Base-by-base conservation (phyloP, 2,113 vertebrate species). In the Larimichthys crocea region DNA sequence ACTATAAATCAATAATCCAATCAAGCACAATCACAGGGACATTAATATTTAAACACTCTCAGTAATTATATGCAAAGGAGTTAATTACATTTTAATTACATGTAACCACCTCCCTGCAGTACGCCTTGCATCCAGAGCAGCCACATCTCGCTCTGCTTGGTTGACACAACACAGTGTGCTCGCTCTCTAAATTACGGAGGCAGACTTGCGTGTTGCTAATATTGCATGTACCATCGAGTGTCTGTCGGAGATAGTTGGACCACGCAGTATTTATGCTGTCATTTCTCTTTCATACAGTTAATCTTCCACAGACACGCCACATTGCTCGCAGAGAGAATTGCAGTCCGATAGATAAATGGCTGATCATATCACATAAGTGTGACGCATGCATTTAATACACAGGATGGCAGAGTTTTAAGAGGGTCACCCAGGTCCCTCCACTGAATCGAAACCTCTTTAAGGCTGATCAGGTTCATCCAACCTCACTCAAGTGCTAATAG, bases 81-180 rank as follows among this genome's bases (percentile, higher is more conserved):
- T 69, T 89, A 59, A 86, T 85, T 83, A 76, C 46, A 82, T 70
- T 77, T 78, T 67, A 72, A 90, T 88, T 60, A 77, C 61, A 79
- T 82, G 72, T 85, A 76, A 79, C 40, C 71, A 61, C n/a, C 76
- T 40, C 10, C 31, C 48, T 63, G 70, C 57, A 48, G 67, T 26
- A 9, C 6, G 67, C n/a, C 35, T 31, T 44, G 19, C 29, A 57
- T 74, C 73, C 49, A 24, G 63, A 82, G 53, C 78, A 71, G 80
- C 16, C 12, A 49, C 17, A n/a, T 74, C 48, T 69, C 17, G 40
- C 50, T 66, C 26, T 69, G 82, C 74, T 66, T 3, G 20, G 59
- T 22, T 56, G 46, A 86, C 56, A 35, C 31, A 6, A 35, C 70
- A 56, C 8, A 11, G 12, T 31, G 42, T 19, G 10, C 35, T 55